phyloP scores from a whole-genome alignment of 1,140 invertebrate species.

The Reticulitermes speratus region DNA sequence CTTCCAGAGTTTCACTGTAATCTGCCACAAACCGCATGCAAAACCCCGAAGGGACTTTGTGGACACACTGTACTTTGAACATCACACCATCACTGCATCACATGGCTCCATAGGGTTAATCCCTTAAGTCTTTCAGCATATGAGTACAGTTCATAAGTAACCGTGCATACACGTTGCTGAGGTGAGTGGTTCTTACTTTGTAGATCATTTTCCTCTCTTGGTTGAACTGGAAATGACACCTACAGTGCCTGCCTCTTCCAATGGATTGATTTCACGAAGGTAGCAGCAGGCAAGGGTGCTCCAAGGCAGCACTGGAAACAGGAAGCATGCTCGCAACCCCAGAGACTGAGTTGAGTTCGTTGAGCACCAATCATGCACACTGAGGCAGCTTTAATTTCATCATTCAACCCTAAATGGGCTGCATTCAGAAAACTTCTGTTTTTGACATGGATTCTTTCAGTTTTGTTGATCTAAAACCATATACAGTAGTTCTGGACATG shows the following conservation, averaged over 20 bases:
- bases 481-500: neutral
- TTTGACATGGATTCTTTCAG: constrained; percentile 12
- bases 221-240: constrained; percentile 59
- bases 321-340: constrained; percentile 15
- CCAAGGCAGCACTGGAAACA: neutral
- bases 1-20: no score
- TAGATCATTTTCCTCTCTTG: constrained; percentile 63
- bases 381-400: constrained; percentile 25
- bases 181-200: constrained; percentile 26
- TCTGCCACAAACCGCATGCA: no score
- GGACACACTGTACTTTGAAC: no score
- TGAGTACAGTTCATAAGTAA: no score
- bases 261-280: constrained; percentile 50
- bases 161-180: no score
- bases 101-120: no score
- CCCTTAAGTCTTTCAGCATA: no score
- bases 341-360: constrained; percentile 13
- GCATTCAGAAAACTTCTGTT: constrained; percentile 16
- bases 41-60: no score
- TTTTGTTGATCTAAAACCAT: neutral
- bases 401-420: neutral
- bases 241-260: constrained; percentile 32
- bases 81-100: no score
- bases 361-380: neutral
- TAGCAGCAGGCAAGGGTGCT: constrained; percentile 39